Evolutionary conservation across 35 echinoderm and acorn worm genomes (phyloP), one percentile per base, ranked within the genome.

Genomic region (Diadema setosum): DNA sequence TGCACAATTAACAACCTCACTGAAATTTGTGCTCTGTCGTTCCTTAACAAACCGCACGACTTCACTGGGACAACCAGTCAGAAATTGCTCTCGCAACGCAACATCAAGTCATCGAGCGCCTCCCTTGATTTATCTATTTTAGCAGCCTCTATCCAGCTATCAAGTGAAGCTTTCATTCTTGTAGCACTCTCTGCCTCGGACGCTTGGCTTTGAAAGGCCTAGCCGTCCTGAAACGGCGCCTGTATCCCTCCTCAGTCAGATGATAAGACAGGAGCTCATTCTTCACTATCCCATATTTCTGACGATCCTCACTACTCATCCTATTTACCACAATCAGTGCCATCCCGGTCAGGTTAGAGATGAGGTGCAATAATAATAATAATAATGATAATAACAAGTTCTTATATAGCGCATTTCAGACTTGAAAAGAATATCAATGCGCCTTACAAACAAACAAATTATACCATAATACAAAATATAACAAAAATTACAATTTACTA

Each of bases 11-110:
- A 52, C 48, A 11, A n/a, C 48, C 9, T 9, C n/a, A 9, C n/a
- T 52, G 9, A 52, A 11, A 11, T 52, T 52, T 9, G 9, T 52
- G n/a, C 48, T 52, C 48, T 52, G 9, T n/a, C 48, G 9, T 52
- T 52, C 48, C 48, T 52, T 52, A 9, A 52, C 9, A n/a, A 52
- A 52, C 9, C 9, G 9, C 9, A 52, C 48, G 9, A 52, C 48
- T n/a, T 57, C 80, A 14, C 42, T 30, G 48, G 32, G 24, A 25
- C 30, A 39, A 48, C 80, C 5, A 45, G 42, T 9, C 42, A 82
- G 24, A 82, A 82, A 82, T 45, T 82, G 80, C 21, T 82, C 80
- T 31, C n/a, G n/a, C n/a, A n/a, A n/a, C 80, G 32, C 33, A 84
- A 36, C 36, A 84, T 50, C 18, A 83, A 55, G 48, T 52, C 48